Base-by-base conservation (phyloP, 1,140 invertebrate species). In the Ectropis grisescens region DNA sequence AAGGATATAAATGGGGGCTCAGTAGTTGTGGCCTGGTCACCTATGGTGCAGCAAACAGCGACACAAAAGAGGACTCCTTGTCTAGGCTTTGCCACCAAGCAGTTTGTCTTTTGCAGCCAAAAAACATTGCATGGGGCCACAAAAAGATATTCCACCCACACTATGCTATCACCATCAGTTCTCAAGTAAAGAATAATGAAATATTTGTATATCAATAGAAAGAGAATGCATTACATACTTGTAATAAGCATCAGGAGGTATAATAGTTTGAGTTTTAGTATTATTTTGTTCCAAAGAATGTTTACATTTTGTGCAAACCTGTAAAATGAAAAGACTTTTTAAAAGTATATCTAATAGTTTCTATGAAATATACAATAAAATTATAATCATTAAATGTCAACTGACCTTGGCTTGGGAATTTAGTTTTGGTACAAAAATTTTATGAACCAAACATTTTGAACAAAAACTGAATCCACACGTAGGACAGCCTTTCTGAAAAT, bases 401-500 rank as follows among this genome's bases (percentile, higher is more conserved):
- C 8, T 58, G 48, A 80, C 78, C 58, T 75, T 80, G 10, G 51
- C 56, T 42, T 67, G 62, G 12, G 59, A 40, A 40, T 81, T 81
- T 1, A 67, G 24, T 54, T 80, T 83, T 41, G 65, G 58, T 51
- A 84, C 74, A 59, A 67, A 85, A 49, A 84, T 65, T 58, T 76
- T 82, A 39, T 84, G 64, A 37, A 78, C 85, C 25, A 89, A 61
- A 62, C 88, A 89, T 61, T 87, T 88, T 42, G 79, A 82, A 54
- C 87, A 89, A 50, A 85, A 88, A 43, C 86, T 86, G 53, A 87
- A 85, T 13, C 87, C 87, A 64, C 88, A 89, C 51, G 81, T 78
- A 14, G 86, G 82, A 58, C 88, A 89, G 2, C 86, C 87, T 74
- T 84, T 80, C 87, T 87, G 45, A 11, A 64, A 37, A 24, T 42